phyloP scores from a whole-genome alignment of 2,797 vertebrate genomes.

The Sparus aurata region DNA sequence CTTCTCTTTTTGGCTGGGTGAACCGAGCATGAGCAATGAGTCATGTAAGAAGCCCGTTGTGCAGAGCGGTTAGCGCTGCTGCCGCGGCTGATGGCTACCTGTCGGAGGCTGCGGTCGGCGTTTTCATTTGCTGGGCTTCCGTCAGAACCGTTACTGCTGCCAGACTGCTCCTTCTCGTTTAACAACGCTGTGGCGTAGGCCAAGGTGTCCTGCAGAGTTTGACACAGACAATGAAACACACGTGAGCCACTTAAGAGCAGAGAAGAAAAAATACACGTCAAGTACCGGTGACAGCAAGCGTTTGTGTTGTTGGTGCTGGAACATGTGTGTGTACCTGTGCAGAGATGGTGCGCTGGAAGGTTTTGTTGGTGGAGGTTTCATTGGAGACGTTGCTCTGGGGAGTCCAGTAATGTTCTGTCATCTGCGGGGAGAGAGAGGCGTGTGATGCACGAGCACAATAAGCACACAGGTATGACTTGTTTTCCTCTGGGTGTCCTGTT shows the following conservation, averaged over 20 bases:
- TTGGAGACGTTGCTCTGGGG: conserved; percentile 99
- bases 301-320: background rate
- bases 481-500: background rate
- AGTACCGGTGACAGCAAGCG: background rate
- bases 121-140: conserved; percentile 98
- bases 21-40: conserved; percentile 33
- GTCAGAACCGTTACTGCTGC: conserved; percentile 98
- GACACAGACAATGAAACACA: conserved; percentile 26
- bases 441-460: conserved; percentile 6
- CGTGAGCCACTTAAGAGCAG: background rate
- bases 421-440: conserved; percentile 83
- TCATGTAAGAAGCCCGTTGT: conserved; percentile 28
- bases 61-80: background rate
- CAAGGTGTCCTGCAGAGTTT: conserved; percentile 90
- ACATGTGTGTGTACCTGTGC: conserved; percentile 89
- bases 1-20: conserved; percentile 29
- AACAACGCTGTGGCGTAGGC: conserved; percentile 97
- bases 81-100: conserved; percentile 84
- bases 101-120: conserved; percentile 92
- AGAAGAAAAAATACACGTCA: background rate
- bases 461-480: background rate
- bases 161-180: conserved; percentile 98
- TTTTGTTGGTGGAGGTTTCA: conserved; percentile 99
- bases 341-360: conserved; percentile 98
- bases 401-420: conserved; percentile 99